phyloP scores from a whole-genome alignment of 2,797 vertebrate genomes.

The Hippoglossus hippoglossus region DNA sequence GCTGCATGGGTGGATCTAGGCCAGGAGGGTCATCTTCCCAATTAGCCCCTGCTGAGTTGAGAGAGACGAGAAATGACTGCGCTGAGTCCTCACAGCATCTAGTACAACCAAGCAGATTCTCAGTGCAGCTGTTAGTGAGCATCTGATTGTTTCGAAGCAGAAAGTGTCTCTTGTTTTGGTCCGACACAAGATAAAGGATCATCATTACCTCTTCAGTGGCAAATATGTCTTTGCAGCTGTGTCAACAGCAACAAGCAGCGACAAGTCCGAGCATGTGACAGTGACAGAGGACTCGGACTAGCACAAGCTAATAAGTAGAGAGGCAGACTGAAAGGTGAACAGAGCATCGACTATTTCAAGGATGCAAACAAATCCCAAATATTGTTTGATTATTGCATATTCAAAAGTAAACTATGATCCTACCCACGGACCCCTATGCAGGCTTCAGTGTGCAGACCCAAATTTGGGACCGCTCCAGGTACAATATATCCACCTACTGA shows the following conservation, averaged over 20 bases:
- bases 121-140: not conserved
- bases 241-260: not conserved
- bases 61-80: not conserved
- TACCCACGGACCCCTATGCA: too few relatives aligned
- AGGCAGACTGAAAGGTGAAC: too few relatives aligned
- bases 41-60: conserved; percentile 22
- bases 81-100: not conserved
- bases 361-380: too few relatives aligned
- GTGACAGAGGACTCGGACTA: too few relatives aligned
- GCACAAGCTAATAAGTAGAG: too few relatives aligned
- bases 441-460: too few relatives aligned
- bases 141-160: not conserved
- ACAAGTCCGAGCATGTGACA: too few relatives aligned
- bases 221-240: not conserved
- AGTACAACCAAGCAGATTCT: not conserved
- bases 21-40: conserved; percentile 12
- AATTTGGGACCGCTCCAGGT: too few relatives aligned
- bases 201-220: not conserved
- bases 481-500: too few relatives aligned
- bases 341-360: too few relatives aligned
- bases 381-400: too few relatives aligned
- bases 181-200: not conserved
- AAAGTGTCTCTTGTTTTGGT: not conserved
- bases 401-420: too few relatives aligned
- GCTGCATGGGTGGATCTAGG: not conserved